Base-by-base conservation (phyloP, 2,888 invertebrate species). In the Bombylius major region DNA sequence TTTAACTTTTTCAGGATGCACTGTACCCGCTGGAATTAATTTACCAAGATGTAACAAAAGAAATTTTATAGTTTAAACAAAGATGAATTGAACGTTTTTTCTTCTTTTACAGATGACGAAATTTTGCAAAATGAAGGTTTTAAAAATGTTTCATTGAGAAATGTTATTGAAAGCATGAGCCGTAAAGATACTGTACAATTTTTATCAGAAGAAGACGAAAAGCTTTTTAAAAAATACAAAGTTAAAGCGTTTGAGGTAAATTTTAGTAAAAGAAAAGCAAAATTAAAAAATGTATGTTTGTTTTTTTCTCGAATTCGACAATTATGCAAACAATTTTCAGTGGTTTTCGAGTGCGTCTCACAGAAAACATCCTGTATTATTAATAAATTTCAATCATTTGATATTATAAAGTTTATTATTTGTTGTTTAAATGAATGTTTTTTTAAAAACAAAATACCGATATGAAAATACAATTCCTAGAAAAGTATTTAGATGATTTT, bases 71-170 rank as follows among this genome's bases (percentile, higher is more conserved):
- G n/a, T n/a, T n/a, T n/a, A n/a, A n/a, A n/a, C n/a, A n/a, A n/a
- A n/a, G n/a, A n/a, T n/a, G n/a, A n/a, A n/a, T n/a, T n/a, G n/a
- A n/a, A n/a, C n/a, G n/a, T n/a, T 33, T 53, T 31, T 14, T 32
- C 4, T n/a, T 32, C 45, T 46, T 68, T 68, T 51, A 68, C 89
- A 89, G n/a, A 95, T 77, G 92, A 94, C 70, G 92, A 93, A 65
- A 93, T 95, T 64, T 82, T 92, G 34, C 92, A 94, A 69, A 80
- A 82, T 58, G 91, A 93, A 73, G 95, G 95, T 1, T 95, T 94
- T 75, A 95, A 95, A 70, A 95, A 95, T 70, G 94, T 95, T 0
- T 91, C 92, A 0, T 75, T 95, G 8, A 90, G 91, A 13, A 95
- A 95, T 73, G 93, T 94, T 7, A 86, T 94, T 61, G 86, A 87